Evolutionary conservation across 2,113 vertebrate species (phyloP).

Genomic region (Semnornis frantzii): DNA sequence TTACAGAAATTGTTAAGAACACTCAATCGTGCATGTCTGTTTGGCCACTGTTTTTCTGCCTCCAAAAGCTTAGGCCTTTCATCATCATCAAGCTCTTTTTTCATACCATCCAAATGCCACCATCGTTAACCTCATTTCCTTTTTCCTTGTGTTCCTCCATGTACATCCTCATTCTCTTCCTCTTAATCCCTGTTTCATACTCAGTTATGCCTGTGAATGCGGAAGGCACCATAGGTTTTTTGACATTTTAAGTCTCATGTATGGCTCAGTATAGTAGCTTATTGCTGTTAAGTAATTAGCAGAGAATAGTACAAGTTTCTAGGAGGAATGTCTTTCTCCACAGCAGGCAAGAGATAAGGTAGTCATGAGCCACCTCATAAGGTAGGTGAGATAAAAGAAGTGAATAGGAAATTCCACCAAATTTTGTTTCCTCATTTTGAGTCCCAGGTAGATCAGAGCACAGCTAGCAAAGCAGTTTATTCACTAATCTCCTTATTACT

Average conservation of each 20-base stretch:
- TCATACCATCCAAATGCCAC: neutral
- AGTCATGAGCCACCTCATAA: neutral
- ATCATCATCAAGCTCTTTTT: neutral
- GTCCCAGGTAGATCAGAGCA: neutral
- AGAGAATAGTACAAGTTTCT: neutral
- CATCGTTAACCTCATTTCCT: neutral
- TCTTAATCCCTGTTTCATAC: neutral
- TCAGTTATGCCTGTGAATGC: neutral
- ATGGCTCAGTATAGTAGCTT: neutral
- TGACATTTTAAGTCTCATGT: neutral
- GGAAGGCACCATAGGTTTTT: neutral
- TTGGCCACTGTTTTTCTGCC: neutral
- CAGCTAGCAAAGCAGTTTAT: neutral
- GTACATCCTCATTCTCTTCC: neutral
- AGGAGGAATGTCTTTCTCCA: neutral
- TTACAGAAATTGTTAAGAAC: neutral
- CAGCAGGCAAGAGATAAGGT: neutral
- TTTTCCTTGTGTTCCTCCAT: neutral
- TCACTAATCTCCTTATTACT: neutral
- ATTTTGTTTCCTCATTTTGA: neutral
- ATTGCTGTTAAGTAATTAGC: neutral
- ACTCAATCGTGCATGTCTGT: neutral
- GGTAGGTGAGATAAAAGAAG: neutral
- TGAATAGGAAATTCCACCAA: neutral
- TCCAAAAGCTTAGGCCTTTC: neutral